Percentiles rank a stretch among this genome's conserved stretches.
Evolutionary conservation across 2,888 invertebrate genomes (phyloP).

Genomic region (Panzeria rudis): DNA sequence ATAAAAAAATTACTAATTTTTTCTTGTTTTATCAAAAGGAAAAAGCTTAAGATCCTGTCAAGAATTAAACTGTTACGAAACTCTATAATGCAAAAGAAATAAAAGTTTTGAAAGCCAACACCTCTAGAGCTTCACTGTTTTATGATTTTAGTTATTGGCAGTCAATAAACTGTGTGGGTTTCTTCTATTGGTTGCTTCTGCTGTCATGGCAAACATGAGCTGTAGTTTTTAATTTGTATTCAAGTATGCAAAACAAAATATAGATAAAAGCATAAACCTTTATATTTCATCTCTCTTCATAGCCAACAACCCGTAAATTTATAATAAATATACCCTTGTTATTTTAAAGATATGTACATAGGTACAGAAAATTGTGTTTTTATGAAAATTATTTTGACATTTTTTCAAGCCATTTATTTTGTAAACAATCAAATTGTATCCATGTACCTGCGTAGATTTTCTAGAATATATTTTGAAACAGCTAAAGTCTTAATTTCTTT

Average conservation of each 20-base stretch:
- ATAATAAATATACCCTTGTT: not conserved
- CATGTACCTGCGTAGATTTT: not conserved
- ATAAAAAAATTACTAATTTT: too few species aligned
- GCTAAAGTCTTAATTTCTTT: constrained; percentile 25
- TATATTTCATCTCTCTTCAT: not conserved
- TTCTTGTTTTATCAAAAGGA: too few species aligned
- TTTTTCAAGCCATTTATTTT: not conserved
- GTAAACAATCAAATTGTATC: not conserved
- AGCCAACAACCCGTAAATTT: not conserved
- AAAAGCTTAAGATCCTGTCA: too few species aligned
- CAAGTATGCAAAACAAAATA: not conserved
- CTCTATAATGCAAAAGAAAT: too few species aligned
- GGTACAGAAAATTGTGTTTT: not conserved
- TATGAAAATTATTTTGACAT: constrained; percentile 2
- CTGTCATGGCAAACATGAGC: not conserved
- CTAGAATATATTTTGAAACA: not conserved
- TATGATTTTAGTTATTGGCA: not conserved
- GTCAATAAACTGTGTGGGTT: not conserved
- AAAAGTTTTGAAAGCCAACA: not conserved
- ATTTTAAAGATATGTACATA: not conserved
- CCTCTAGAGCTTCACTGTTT: not conserved
- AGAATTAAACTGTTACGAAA: too few species aligned
- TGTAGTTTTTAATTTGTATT: not conserved
- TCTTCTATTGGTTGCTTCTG: not conserved
- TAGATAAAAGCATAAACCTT: not conserved